Evolutionary conservation across 1,140 invertebrate genomes (phyloP), one percentile per base, ranked within the genome.

Genomic region (Euura saliciscinereae): DNA sequence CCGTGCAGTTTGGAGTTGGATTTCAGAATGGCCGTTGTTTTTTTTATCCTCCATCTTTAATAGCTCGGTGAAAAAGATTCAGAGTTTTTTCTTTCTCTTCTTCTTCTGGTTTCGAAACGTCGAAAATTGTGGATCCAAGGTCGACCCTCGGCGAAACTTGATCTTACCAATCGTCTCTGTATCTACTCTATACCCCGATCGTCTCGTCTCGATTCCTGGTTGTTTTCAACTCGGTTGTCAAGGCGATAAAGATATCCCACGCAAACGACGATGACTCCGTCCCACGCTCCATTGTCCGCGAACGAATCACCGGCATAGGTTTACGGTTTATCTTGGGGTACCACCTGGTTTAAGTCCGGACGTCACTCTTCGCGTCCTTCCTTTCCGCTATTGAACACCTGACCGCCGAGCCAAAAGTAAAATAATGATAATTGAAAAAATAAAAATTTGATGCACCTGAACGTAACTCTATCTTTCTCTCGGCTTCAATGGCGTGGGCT

Each of bases 171-270:
- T 28, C 28, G 28, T 28, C 28, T 28, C 28, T 28, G 28, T 28
- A 28, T 28, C 28, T 28, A 28, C 28, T 28, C 28, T 28, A 28
- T 28, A 28, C 28, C 28, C 28, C 28, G 28, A 28, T 28, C 28
- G 0, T 28, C 28, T 28, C 28, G 28, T 28, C 28, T 28, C 51
- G 51, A 59, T 11, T 59, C 51, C 13, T n/a, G 51, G 51, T 59
- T 59, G 51, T 59, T 59, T 59, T 59, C 51, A n/a, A 59, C 51
- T 59, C 13, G 51, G 51, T n/a, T 5, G 51, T 59, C 51, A 59
- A 59, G 51, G 51, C 51, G 51, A 59, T 59, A 59, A 59, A 59
- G 51, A 11, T 59, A 59, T 59, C 51, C 51, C 51, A 59, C 51
- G 51, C 51, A 59, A 28, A 28, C 8, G 51, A 59, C 51, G 51